Evolutionary conservation across 2,797 vertebrate species (phyloP), one percentile per base, ranked within the genome.

Genomic region (Schizothorax lantsangensis): DNA sequence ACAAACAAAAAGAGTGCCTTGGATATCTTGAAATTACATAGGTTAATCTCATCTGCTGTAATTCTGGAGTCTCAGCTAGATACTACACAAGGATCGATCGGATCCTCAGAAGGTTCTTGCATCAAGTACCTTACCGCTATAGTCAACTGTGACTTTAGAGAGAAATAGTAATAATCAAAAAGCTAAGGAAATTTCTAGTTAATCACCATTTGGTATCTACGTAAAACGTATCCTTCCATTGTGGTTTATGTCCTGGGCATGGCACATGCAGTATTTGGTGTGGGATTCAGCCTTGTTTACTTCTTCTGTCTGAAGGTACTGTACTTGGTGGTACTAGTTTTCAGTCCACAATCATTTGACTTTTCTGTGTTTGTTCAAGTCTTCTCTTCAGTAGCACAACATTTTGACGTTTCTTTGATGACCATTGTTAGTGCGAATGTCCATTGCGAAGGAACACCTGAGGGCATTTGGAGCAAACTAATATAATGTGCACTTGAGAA

Each of bases 1-100:
- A 94, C 96, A 94, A 93, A 89, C 89, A 89, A 94, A 94, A 96
- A 94, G 97, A 99, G 98, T 99, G 98, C 98, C 98, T 99, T 98
- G 97, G 96, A 97, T 96, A 95, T 96, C 93, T 96, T 92, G 89
- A 95, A 95, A 96, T 95, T 95, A 95, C 95, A 95, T 96, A 92
- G 95, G 95, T 97, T 96, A 95, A 96, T 97, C 95, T 96, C 97
- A 96, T 96, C 96, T 95, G 93, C 96, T 96, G 96, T 96, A 94
- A 96, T 95, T 92, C 91, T 93, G 92, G 95, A 96, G 95, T 93
- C 94, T 96, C 93, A 90, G 93, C 93, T 93, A 95, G 93, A 93
- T 93, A 90, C 94, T 92, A 93, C 94, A 93, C 92, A 95, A 92
- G 91, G 95, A 93, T 93, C 91, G 89, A 91, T 95, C 90, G 92